Base-by-base conservation (phyloP, 2,888 invertebrate species). In the Epirrhoe tristata region DNA sequence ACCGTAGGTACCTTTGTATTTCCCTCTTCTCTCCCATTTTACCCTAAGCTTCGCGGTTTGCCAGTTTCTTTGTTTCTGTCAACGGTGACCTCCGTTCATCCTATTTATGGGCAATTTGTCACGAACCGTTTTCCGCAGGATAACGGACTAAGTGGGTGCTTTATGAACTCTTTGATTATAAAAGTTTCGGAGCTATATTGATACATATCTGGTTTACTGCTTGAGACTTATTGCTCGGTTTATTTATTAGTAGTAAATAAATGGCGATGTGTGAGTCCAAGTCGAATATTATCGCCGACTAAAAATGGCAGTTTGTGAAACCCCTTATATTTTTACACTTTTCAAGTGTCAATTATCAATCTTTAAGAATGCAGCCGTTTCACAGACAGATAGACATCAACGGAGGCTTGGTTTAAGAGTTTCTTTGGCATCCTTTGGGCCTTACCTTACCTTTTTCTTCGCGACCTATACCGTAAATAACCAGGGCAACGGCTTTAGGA, bases 91-190 rank as follows among this genome's bases (percentile, higher is more conserved):
- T 66, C 59, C 74, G 80, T 81, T 82, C 79, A 81, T 81, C 80
- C 78, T 77, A 80, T 85, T 83, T 85, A 81, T 80, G 80, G 79
- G 74, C 81, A 72, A 82, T 86, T 84, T 84, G 78, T 86, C 81
- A 81, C 75, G 66, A 71, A 77, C 73, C 71, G 72, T 76, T 80
- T 74, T 73, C 76, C 77, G 64, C 77, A 69, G 76, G 75, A 80
- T 77, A 77, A 76, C 75, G 70, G 65, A 69, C 71, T 74, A 73
- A 77, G 70, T 73, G 69, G 76, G 71, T 78, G 77, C 72, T 80
- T 81, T 76, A 76, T 77, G 74, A 73, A 74, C 74, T 74, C 66
- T 71, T 63, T 70, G 67, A 73, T 75, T 68, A 74, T 71, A 63
- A 58, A 66, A 66, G 66, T 66, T 66, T 31, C 16, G 39, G 34